phyloP scores from a whole-genome alignment of 2,113 vertebrate genomes.

The Hyaena hyaena region DNA sequence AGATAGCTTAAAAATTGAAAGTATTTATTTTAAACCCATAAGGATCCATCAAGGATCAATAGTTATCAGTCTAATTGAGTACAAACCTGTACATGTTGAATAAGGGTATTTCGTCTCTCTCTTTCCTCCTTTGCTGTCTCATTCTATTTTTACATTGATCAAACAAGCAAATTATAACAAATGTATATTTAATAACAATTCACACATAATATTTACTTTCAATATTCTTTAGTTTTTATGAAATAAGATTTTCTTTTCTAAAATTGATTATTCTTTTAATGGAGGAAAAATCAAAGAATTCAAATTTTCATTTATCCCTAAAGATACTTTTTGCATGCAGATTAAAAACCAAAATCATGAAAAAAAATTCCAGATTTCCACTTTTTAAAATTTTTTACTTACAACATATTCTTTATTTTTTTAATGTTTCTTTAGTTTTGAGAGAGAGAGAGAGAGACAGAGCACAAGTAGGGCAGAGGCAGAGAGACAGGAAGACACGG shows the following conservation, averaged over 20 bases:
- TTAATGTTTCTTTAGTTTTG: no score
- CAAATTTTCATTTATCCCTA: neutral
- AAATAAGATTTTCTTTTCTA: neutral
- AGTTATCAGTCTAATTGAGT: neutral
- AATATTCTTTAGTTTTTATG: slow-evolving; percentile 18
- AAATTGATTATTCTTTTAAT: neutral
- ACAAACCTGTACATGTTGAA: neutral
- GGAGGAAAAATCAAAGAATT: slow-evolving; percentile 14
- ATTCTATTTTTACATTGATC: neutral
- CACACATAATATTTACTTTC: neutral
- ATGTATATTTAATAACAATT: neutral
- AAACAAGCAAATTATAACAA: neutral
- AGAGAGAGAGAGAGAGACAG: no score
- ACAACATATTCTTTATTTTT: neutral
- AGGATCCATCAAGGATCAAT: neutral
- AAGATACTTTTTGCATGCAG: slow-evolving; percentile 33
- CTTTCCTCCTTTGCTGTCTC: neutral
- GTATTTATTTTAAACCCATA: neutral
- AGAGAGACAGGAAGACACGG: no score
- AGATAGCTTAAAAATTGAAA: neutral
- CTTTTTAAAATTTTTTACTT: slow-evolving; percentile 1
- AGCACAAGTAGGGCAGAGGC: no score
- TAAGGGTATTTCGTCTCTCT: neutral
- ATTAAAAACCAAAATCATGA: neutral
- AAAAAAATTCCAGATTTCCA: neutral